A percentile compares a stretch with the other conserved stretches of the same genome.
Evolutionary conservation across 2,888 invertebrate species (phyloP).

Genomic region (Hofmannophila pseudospretella): DNA sequence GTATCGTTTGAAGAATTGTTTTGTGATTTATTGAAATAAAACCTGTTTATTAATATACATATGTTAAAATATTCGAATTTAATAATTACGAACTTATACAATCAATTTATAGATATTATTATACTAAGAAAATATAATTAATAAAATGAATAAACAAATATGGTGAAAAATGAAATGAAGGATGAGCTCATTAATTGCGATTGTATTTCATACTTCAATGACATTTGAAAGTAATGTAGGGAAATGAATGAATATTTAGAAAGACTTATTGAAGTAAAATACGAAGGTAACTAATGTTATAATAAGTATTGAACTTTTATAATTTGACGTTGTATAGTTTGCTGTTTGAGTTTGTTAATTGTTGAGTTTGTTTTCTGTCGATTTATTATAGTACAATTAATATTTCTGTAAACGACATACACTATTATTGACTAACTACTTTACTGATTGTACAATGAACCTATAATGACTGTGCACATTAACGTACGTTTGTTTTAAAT

Average conservation of each 20-base stretch:
- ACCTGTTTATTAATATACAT: constrained; percentile 78
- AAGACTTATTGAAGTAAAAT: constrained; percentile 77
- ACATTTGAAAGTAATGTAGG: constrained; percentile 74
- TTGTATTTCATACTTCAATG: constrained; percentile 76
- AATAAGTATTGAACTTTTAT: constrained; percentile 65
- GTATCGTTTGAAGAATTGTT: constrained; percentile 52
- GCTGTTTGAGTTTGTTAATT: constrained; percentile 26
- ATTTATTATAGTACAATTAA: constrained; percentile 23
- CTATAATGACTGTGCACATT: no score
- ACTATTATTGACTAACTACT: constrained; percentile 27
- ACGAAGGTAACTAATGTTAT: constrained; percentile 74
- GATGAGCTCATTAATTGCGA: constrained; percentile 72
- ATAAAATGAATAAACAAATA: constrained; percentile 76
- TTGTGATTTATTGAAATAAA: constrained; percentile 72
- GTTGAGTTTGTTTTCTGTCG: constrained; percentile 23
- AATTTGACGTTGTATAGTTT: constrained; percentile 46
- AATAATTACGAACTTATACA: constrained; percentile 79
- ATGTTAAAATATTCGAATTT: constrained; percentile 79
- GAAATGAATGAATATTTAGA: constrained; percentile 76
- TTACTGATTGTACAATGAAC: no score
- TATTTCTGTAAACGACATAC: constrained; percentile 19
- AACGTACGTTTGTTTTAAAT: no score
- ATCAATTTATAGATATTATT: constrained; percentile 78
- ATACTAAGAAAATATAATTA: constrained; percentile 78
- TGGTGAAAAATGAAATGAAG: constrained; percentile 69